Percentiles rank a stretch among this genome's conserved stretches.
Evolutionary conservation across 2,797 vertebrate species (phyloP).

Genomic region (Allochrocebus solatus): DNA sequence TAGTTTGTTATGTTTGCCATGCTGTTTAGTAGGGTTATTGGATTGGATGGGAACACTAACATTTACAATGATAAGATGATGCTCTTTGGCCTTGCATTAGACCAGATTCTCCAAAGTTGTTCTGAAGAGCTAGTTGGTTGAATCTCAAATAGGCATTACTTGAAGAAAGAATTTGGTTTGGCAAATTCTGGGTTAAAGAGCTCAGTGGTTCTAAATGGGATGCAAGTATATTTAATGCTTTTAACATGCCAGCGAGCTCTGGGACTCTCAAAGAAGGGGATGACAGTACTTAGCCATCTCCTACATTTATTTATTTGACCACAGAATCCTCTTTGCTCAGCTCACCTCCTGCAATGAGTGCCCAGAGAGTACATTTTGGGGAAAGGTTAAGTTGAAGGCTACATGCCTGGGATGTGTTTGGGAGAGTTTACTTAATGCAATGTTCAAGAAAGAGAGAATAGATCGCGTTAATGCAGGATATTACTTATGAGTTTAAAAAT

Average conservation of each 20-base stretch:
- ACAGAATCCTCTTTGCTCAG: neutral
- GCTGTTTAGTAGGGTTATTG: neutral
- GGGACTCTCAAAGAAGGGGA: neutral
- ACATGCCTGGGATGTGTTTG: neutral
- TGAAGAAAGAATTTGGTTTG: neutral
- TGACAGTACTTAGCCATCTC: no score
- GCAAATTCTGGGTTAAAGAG: neutral
- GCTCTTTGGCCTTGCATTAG: neutral
- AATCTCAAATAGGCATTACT: neutral
- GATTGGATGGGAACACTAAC: neutral
- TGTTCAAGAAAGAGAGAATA: neutral
- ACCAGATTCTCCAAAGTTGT: neutral
- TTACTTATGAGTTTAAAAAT: neutral
- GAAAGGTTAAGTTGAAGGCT: neutral
- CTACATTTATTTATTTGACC: neutral
- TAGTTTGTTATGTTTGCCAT: neutral
- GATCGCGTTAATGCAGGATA: neutral
- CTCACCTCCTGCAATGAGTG: neutral
- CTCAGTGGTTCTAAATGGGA: neutral
- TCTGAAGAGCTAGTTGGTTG: neutral
- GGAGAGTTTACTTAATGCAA: neutral
- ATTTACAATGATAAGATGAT: neutral
- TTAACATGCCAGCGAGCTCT: neutral
- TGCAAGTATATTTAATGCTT: neutral
- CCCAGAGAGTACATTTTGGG: fast-evolving